Evolutionary conservation across 1,140 invertebrate genomes (phyloP).

Genomic region (Andricus grossulariae): DNA sequence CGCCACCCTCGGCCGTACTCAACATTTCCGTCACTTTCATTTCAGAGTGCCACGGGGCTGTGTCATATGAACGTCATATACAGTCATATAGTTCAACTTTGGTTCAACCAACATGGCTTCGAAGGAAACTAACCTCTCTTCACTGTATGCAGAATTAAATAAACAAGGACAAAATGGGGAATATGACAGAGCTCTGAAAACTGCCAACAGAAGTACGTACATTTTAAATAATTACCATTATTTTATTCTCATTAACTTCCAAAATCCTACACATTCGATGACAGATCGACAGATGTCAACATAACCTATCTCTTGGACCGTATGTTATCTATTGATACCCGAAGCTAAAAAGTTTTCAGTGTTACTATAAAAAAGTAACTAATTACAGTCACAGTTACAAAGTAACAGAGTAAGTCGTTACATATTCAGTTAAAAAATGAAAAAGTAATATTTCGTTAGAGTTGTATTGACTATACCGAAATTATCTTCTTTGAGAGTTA

Average conservation of each 20-base stretch:
- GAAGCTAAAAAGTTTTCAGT: no score
- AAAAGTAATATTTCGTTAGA: no score
- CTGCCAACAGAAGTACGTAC: slow-evolving; percentile 89
- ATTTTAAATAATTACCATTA: neutral
- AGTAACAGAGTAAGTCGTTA: no score
- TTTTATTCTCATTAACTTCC: neutral
- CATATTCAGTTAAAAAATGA: no score
- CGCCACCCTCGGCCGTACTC: no score
- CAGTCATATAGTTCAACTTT: neutral
- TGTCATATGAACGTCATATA: no score
- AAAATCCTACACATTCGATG: neutral
- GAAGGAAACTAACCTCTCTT: slow-evolving; percentile 70
- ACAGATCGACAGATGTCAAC: neutral
- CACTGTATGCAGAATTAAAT: slow-evolving; percentile 88
- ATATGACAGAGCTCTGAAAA: slow-evolving; percentile 92
- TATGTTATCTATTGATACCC: slow-evolving; percentile 19
- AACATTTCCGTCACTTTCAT: no score
- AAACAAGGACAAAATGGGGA: slow-evolving; percentile 91
- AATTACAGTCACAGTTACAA: no score
- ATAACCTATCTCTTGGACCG: neutral
- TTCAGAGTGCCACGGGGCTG: no score
- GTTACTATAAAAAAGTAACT: no score
- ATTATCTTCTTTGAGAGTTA: no score
- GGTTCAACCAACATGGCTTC: slow-evolving; percentile 68
- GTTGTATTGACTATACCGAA: no score